Evolutionary conservation across 2,113 vertebrate genomes (phyloP).

Genomic region (Rhinolophus ferrumequinum): DNA sequence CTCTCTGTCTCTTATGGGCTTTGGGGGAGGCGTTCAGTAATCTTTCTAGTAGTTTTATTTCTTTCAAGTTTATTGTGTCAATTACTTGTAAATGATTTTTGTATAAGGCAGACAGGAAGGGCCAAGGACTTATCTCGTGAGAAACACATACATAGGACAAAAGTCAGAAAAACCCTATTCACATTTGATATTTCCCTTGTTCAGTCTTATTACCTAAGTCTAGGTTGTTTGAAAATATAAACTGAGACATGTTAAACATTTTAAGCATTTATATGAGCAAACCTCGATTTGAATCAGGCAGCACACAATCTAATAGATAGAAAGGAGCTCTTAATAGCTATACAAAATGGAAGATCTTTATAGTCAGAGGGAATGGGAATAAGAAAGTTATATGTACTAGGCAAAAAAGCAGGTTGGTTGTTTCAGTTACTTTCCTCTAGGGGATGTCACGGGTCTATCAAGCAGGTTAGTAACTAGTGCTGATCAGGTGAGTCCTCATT

Average conservation of each 20-base stretch:
- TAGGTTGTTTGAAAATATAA: neutral
- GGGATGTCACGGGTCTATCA: neutral
- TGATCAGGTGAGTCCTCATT: neutral
- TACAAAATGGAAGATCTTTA: neutral
- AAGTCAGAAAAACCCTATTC: neutral
- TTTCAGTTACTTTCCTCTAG: neutral
- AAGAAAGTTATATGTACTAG: neutral
- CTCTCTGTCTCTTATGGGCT: neutral
- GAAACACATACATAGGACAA: neutral
- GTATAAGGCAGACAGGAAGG: neutral
- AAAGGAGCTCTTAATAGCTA: neutral
- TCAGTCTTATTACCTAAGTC: neutral
- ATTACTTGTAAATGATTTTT: neutral
- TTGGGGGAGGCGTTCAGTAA: neutral
- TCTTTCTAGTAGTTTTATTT: conserved; percentile 3
- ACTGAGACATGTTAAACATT: neutral
- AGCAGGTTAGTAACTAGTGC: neutral
- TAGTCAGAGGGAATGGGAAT: neutral
- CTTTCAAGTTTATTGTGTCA: conserved; percentile 27
- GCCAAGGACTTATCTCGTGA: neutral
- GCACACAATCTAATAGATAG: neutral
- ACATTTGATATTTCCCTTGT: neutral
- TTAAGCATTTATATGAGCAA: neutral
- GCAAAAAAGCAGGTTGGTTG: neutral
- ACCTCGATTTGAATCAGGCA: neutral